Evolutionary conservation across 1,140 invertebrate species (phyloP).

Genomic region (Lepidostoma basale): DNA sequence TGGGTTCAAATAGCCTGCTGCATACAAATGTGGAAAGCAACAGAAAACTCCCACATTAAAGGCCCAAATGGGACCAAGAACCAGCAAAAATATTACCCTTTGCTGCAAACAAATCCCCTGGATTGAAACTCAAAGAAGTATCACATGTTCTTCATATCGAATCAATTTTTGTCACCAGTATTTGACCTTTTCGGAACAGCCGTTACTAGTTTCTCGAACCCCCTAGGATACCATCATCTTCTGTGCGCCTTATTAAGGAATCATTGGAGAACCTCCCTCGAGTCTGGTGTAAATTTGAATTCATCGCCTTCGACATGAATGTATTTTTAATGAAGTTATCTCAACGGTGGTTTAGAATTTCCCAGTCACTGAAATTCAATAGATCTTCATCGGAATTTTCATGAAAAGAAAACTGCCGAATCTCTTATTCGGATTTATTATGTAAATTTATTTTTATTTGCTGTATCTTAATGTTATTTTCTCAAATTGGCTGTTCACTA

Average conservation of each 20-base stretch:
- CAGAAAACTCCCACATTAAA: too few species aligned
- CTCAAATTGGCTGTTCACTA: not conserved
- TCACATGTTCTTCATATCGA: too few species aligned
- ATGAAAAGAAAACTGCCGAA: not conserved
- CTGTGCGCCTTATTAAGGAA: not conserved
- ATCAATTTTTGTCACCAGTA: too few species aligned
- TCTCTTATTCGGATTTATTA: conserved; percentile 14
- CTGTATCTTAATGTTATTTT: not conserved
- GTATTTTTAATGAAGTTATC: conserved; percentile 6
- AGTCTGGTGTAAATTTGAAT: not conserved
- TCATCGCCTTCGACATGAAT: not conserved
- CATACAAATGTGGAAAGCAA: too few species aligned
- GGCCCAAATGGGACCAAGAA: too few species aligned
- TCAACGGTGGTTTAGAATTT: not conserved
- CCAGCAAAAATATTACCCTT: too few species aligned
- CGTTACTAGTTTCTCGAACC: not conserved
- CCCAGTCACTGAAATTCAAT: not conserved
- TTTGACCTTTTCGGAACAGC: too few species aligned
- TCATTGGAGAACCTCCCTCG: not conserved
- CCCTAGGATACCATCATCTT: not conserved
- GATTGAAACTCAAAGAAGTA: too few species aligned
- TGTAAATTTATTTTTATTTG: not conserved
- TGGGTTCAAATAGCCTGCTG: too few species aligned
- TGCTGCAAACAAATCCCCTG: too few species aligned
- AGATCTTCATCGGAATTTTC: conserved; percentile 5